These are phyloP conservation scores for Mormyrus iriodes DNA, from an alignment of 2,113 vertebrate genomes.

Conservation along the genomic window DNA sequence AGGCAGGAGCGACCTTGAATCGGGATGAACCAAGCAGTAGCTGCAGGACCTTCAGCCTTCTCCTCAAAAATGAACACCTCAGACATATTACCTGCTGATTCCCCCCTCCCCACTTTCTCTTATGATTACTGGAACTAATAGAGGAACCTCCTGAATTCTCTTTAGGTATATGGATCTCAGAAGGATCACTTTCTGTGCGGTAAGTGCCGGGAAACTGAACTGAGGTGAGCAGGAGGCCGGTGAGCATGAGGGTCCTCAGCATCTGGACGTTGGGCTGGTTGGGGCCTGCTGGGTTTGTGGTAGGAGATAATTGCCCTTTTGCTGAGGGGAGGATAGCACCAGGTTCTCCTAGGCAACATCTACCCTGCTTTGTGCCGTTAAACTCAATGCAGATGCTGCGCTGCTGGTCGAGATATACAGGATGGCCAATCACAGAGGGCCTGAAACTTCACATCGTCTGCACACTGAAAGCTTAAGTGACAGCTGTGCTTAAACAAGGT, in stretches of 20 bases:
- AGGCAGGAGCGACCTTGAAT: neutral
- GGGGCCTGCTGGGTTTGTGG: neutral
- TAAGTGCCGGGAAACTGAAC: neutral
- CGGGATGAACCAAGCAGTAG: neutral
- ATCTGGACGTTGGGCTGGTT: no score
- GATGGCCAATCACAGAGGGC: neutral
- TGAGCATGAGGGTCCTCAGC: neutral
- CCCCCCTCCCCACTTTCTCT: neutral
- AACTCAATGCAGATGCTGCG: neutral
- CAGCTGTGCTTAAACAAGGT: neutral
- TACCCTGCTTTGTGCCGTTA: neutral
- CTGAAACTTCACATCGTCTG: neutral
- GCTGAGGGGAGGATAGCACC: neutral
- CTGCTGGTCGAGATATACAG: neutral
- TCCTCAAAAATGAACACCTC: neutral
- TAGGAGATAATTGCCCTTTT: neutral
- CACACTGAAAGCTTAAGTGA: neutral
- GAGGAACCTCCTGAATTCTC: neutral
- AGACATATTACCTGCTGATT: neutral
- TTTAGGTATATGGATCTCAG: neutral
- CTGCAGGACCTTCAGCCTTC: neutral
- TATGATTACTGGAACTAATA: neutral
- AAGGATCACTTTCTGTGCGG: neutral
- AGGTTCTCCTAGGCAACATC: neutral
- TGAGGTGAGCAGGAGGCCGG: neutral